Percentiles rank a stretch among this genome's conserved stretches.
These are phyloP conservation scores for Hycleus phaleratus DNA, from an alignment of 1,140 invertebrate species.

Conservation along the genomic window DNA sequence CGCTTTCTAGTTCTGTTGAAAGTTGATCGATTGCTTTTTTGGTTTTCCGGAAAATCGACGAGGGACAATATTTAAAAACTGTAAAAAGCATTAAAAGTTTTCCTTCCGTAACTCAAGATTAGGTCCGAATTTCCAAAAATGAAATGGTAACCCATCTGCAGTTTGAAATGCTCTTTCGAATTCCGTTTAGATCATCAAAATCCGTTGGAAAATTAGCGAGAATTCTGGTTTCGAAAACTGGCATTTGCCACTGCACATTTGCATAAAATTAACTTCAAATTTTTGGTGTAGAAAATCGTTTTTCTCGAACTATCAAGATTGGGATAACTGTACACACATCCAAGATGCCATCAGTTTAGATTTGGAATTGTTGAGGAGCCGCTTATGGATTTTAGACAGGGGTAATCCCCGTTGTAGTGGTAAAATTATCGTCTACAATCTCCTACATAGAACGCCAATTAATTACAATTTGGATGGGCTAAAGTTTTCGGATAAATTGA, in stretches of 20 bases:
- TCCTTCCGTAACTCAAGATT: background rate
- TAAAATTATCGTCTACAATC: conserved; percentile 29
- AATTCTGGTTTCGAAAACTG: too few species aligned
- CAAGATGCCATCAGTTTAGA: conserved; percentile 29
- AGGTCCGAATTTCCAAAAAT: too few species aligned
- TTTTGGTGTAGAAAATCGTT: background rate
- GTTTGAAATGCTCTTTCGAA: too few species aligned
- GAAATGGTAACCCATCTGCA: too few species aligned
- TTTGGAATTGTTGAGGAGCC: conserved; percentile 21
- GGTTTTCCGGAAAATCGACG: too few species aligned
- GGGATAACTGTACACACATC: conserved; percentile 26
- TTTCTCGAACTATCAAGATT: conserved; percentile 23
- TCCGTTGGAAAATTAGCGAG: too few species aligned
- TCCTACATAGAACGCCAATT: conserved; percentile 13
- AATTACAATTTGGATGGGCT: background rate
- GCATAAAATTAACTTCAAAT: background rate
- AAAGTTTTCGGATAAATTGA: background rate
- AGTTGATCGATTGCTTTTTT: too few species aligned
- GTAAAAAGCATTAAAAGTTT: too few species aligned
- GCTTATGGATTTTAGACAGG: conserved; percentile 33
- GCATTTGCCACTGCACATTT: too few species aligned
- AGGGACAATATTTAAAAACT: too few species aligned
- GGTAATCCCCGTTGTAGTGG: conserved; percentile 24
- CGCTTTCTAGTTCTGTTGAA: too few species aligned
- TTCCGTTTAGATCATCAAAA: too few species aligned